Evolutionary conservation across 2,113 vertebrate genomes (phyloP), one percentile per base, ranked within the genome.

Genomic region (Chloroceryle aenea): DNA sequence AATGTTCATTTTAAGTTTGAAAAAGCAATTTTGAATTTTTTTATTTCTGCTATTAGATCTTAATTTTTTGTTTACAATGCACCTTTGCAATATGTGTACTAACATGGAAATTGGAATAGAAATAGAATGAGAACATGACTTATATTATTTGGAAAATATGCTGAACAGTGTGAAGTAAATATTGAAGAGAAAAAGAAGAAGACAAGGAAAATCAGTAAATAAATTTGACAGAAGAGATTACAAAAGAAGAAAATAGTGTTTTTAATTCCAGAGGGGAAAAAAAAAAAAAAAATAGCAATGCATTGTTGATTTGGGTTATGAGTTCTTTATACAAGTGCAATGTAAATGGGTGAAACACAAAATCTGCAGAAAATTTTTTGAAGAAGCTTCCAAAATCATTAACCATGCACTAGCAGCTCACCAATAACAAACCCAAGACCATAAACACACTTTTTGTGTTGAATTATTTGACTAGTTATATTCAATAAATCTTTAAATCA

Each of bases 401-500:
- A 71, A 47, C 34, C 7, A 13, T 27, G 18, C 12, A 25, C 27
- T 73, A 69, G 23, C 36, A 73, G 48, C 20, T 52, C 14, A 9
- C 45, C 55, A 86, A 74, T 27, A 85, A 77, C 8, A 9, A 85
- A 80, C 66, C 38, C 32, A 84, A 64, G 50, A 58, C 34, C 3
- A 5, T 89, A 95, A 93, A 90, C 80, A 52, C 11, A 66, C 29
- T 80, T 89, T 96, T 90, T 84, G 34, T 78, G 30, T 90, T 97
- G 83, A 97, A 90, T 88, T 96, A 83, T 90, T 89, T 79, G 95
- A 72, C 68, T 90, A 81, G 58, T 91, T 95, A 95, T 59, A 79
- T 71, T 38, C 80, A 71, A 91, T 97, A 96, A 97, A 97, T 75
- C 58, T 94, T 71, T 74, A 90, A 96, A 87, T 95, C 82, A 93